A percentile compares a stretch with the other conserved stretches of the same genome.
These are phyloP conservation scores for Drosophila dunni DNA, from an alignment of 1,140 invertebrate genomes.

Conservation along the genomic window DNA sequence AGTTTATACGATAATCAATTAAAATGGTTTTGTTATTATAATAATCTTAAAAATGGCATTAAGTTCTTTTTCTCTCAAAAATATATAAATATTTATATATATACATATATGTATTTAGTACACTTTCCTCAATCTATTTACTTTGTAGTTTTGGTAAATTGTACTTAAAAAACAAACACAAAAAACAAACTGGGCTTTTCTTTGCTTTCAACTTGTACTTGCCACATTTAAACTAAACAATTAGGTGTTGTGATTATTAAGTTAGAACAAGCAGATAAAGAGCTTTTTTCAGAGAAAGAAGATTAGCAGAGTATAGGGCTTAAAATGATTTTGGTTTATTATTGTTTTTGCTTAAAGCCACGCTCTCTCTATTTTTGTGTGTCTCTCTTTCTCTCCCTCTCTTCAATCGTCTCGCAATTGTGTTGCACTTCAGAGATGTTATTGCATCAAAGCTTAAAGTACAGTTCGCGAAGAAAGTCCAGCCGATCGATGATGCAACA, in stretches of 20 bases:
- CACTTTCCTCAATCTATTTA: constrained; percentile 35
- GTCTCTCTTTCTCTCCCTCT: constrained; percentile 13
- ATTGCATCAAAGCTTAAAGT: constrained; percentile 23
- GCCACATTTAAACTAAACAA: constrained; percentile 13
- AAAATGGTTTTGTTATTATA: constrained; percentile 1
- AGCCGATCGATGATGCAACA: constrained; percentile 39
- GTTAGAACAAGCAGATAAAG: neutral
- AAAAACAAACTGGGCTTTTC: constrained; percentile 33
- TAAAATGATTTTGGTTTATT: constrained; percentile 5
- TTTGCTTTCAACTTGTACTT: constrained; percentile 55
- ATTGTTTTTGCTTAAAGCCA: constrained; percentile 29
- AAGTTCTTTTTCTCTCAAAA: constrained; percentile 33
- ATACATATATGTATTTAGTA: constrained; percentile 37
- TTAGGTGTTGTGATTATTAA: constrained; percentile 2
- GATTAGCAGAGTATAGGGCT: neutral
- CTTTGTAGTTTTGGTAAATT: constrained; percentile 54
- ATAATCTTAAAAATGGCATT: constrained; percentile 27
- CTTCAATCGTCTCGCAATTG: neutral
- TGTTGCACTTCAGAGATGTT: constrained; percentile 16
- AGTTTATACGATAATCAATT: constrained; percentile 30
- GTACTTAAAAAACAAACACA: constrained; percentile 9
- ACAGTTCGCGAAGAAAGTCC: constrained; percentile 30
- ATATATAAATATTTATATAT: neutral
- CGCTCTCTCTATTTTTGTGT: constrained; percentile 29
- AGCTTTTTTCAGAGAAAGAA: constrained; percentile 41